Conservation (phyloP, 2,888 invertebrate species). For the Rotaria magnacalcarata region DNA sequence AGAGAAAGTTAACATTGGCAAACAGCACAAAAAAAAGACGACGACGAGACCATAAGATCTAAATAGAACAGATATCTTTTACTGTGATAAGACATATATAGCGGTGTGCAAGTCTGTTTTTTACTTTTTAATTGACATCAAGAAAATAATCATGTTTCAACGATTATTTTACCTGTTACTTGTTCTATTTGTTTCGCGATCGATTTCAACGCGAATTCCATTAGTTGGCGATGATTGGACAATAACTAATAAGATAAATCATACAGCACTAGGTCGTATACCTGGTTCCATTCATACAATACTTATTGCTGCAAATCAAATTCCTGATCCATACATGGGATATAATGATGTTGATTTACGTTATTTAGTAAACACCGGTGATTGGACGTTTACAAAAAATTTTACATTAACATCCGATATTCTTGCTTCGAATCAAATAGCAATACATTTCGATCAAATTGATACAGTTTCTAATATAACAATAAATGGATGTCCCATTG, state of each 20-base stretch:
- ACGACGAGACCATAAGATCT: background rate
- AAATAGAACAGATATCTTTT: background rate
- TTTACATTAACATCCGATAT: background rate
- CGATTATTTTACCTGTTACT: background rate
- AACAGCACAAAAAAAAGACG: background rate
- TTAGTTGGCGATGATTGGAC: slow-evolving; percentile 17
- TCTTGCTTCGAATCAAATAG: background rate
- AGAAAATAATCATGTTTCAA: background rate
- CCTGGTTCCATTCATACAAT: slow-evolving; percentile 30
- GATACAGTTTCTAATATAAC: slow-evolving; percentile 48
- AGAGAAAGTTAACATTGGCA: background rate
- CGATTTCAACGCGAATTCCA: background rate
- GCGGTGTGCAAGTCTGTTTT: background rate
- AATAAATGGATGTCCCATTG: background rate
- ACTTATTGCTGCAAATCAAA: background rate
- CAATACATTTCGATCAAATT: background rate
- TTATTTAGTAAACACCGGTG: background rate
- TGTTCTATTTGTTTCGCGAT: background rate
- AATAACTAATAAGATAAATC: background rate
- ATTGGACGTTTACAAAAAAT: background rate
- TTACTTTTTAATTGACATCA: background rate
- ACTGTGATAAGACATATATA: background rate
- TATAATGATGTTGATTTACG: background rate
- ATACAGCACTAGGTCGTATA: background rate
- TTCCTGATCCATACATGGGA: background rate